Base-by-base conservation (phyloP, 2,888 invertebrate species). In the Lasioglossum marginatum region DNA sequence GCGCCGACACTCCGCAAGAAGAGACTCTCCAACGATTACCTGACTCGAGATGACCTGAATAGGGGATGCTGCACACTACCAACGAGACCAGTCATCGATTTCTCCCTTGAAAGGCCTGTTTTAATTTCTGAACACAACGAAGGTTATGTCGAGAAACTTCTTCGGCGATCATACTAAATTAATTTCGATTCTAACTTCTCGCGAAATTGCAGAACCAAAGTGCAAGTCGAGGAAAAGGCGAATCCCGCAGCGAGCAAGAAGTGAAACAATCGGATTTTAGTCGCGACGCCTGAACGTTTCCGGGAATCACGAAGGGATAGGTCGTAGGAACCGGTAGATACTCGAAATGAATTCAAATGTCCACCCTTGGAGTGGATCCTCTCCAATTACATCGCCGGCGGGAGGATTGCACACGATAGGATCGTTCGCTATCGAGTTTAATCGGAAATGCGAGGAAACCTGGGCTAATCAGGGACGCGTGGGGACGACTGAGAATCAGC, bases 401-500 rank as follows among this genome's bases (percentile, higher is more conserved):
- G 77, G 16, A 74, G 68, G 86, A 81, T 52, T 16, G 73, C 52
- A 70, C 40, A 80, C 87, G 87, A 87, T 88, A 87, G 87, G 87
- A 87, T 87, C 83, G 87, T 79, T 82, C 80, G 87, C 83, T 87
- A 88, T 87, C 88, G 84, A 83, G 84, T 87, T 90, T 88, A 88
- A 87, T 88, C 91, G 90, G 91, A 93, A 93, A 93, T 92, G 92
- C 92, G 93, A 87, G 89, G 87, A 63, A 91, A 92, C 91, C 89
- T 91, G 92, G 92, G 89, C 92, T 94, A 93, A 94, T 93, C 91
- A 93, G 93, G 91, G 89, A 87, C 83, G 83, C 83, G 79, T 77
- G 76, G 86, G 82, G 82, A 79, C 83, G 85, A 88, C 83, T 87
- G 88, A 86, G 87, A 89, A 89, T 89, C 89, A 79, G 63, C 60